Evolutionary conservation across 1,140 invertebrate species (phyloP).

Genomic region (Orchesella cincta): DNA sequence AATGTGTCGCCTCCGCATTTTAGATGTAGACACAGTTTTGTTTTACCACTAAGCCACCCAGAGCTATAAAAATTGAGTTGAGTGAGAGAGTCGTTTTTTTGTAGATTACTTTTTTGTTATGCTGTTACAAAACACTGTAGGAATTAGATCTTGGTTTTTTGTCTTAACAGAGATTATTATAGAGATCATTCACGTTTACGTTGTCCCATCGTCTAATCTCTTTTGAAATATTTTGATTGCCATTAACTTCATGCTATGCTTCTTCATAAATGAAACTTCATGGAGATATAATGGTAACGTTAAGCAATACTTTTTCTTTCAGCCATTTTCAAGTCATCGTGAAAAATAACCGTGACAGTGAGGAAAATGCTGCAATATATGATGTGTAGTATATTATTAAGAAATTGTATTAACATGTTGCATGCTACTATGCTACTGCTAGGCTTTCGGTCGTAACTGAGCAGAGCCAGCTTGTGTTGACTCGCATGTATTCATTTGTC

Average conservation of each 20-base stretch:
- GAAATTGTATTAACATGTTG: constrained; percentile 14
- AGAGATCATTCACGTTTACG: neutral
- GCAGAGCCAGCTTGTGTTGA: too few species aligned
- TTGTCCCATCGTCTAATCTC: neutral
- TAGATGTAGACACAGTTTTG: neutral
- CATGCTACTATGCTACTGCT: neutral
- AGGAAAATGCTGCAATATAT: too few species aligned
- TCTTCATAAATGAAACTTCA: neutral
- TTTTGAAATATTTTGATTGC: constrained; percentile 13
- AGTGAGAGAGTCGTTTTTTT: neutral
- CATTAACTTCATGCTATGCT: constrained; percentile 1
- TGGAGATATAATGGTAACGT: neutral
- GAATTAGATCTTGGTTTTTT: constrained; percentile 3
- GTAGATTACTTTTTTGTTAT: neutral
- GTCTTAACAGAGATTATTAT: neutral
- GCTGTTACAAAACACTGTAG: neutral
- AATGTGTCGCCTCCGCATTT: constrained; percentile 10
- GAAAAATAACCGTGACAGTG: constrained; percentile 19
- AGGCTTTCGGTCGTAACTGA: neutral
- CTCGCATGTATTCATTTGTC: too few species aligned
- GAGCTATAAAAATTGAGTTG: neutral
- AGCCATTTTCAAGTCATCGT: neutral
- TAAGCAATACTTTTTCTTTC: neutral
- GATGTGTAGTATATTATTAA: too few species aligned
- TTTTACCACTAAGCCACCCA: neutral